phyloP scores from a whole-genome alignment of 1,140 invertebrate species.

The Saxidomus purpurata region DNA sequence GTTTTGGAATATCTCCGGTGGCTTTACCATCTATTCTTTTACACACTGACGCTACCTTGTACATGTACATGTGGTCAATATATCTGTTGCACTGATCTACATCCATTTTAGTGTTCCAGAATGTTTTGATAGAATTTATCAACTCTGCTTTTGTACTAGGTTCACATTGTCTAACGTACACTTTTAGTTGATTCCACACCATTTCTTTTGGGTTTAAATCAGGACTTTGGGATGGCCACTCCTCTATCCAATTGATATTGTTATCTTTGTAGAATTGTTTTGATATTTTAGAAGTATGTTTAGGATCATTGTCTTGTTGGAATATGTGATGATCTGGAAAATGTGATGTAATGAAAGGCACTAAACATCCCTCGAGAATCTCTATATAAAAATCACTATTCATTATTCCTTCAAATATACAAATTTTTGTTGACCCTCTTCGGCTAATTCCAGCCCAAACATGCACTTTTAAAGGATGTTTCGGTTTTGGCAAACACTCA shows the following conservation, averaged over 20 bases:
- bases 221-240: conserved; percentile 45
- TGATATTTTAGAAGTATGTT: conserved; percentile 28
- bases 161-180: background rate
- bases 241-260: conserved; percentile 45
- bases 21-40: background rate
- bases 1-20: background rate
- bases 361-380: background rate
- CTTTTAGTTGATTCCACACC: conserved; percentile 6
- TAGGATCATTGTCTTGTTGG: conserved; percentile 56
- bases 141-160: conserved; percentile 10
- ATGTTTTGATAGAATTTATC: background rate
- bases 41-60: background rate
- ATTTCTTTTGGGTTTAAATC: conserved; percentile 11
- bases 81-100: background rate
- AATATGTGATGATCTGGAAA: conserved; percentile 28
- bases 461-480: conserved; percentile 42
- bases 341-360: background rate
- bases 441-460: conserved; percentile 36
- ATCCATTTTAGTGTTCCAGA: background rate
- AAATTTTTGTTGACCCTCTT: background rate
- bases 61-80: conserved; percentile 14
- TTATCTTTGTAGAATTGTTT: conserved; percentile 37
- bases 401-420: conserved; percentile 60
- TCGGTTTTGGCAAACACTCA: background rate
- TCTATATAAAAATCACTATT: background rate